Percentiles rank a stretch among this genome's conserved stretches.
phyloP scores from a whole-genome alignment of 2,888 invertebrate species.

The Gortyna flavago region DNA sequence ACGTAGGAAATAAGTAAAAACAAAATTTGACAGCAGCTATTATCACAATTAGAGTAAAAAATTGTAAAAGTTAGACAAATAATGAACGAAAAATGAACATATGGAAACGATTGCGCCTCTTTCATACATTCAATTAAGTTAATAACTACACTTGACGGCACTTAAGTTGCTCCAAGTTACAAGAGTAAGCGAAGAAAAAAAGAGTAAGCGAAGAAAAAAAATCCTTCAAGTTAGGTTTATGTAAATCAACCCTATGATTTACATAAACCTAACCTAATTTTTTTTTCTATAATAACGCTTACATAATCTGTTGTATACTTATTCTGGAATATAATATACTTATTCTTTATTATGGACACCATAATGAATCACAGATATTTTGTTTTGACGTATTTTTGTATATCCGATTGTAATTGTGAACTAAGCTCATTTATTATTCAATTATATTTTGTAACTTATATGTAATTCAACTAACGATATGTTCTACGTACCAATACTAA shows the following conservation, averaged over 20 bases:
- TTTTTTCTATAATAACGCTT: background rate
- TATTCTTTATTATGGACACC: background rate
- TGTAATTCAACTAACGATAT: no score
- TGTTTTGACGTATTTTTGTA: no score
- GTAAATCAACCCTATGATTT: no score
- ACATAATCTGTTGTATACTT: background rate
- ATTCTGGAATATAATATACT: background rate
- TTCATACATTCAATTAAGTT: slow-evolving; percentile 78
- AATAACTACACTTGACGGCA: slow-evolving; percentile 75
- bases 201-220: no score
- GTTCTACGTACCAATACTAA: no score
- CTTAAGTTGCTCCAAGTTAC: slow-evolving; percentile 54
- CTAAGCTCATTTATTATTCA: no score
- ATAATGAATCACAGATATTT: background rate
- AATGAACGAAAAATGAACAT: no score
- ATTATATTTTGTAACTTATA: no score
- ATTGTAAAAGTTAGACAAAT: slow-evolving; percentile 71
- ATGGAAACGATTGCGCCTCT: slow-evolving; percentile 76
- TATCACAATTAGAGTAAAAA: slow-evolving; percentile 50
- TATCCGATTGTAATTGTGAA: no score
- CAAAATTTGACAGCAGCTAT: slow-evolving; percentile 31
- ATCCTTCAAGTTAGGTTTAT: no score
- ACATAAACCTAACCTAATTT: background rate
- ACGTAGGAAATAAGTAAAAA: slow-evolving; percentile 24
- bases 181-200: slow-evolving; percentile 44